Percentiles rank a stretch among this genome's conserved stretches.
Conservation (phyloP, 2,888 invertebrate species). For the Ophion obscuratus region DNA sequence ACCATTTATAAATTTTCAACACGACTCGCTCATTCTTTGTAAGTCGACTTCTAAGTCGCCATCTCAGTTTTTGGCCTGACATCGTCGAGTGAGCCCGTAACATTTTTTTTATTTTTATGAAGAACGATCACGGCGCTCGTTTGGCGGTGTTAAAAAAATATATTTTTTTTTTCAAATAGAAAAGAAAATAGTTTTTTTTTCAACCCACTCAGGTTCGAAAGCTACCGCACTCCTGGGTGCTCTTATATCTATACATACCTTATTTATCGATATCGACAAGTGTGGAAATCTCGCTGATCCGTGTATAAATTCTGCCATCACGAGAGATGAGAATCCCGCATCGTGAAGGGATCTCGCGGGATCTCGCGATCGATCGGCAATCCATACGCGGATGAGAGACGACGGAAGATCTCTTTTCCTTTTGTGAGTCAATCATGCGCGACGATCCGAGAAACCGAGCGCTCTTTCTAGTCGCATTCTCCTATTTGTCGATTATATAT, state of each 20-base stretch:
- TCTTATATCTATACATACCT: too few relatives aligned
- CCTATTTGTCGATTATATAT: not conserved
- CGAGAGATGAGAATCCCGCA: conserved; percentile 7
- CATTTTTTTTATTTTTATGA: too few relatives aligned
- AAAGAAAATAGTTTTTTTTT: too few relatives aligned
- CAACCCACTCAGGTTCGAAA: too few relatives aligned
- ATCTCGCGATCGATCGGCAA: not conserved
- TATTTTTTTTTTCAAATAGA: too few relatives aligned
- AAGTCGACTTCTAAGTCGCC: not conserved
- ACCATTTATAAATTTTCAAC: too few relatives aligned
- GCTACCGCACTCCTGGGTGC: too few relatives aligned
- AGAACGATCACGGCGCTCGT: too few relatives aligned
- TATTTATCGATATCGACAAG: conserved; percentile 12
- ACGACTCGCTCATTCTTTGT: too few relatives aligned
- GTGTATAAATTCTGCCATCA: not conserved
- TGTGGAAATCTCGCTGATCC: conserved; percentile 21
- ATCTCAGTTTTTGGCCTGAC: too few relatives aligned
- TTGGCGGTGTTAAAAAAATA: too few relatives aligned
- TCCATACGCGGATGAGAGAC: not conserved
- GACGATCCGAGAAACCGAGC: conserved; percentile 30
- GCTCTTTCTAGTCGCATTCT: conserved; percentile 15
- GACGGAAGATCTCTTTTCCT: conserved; percentile 27
- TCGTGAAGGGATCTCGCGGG: not conserved
- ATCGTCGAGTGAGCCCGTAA: too few relatives aligned
- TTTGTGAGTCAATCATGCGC: conserved; percentile 52